These are phyloP conservation scores for Psylliodes chrysocephalus DNA, from an alignment of 2,888 invertebrate species.

Conservation along the genomic window DNA sequence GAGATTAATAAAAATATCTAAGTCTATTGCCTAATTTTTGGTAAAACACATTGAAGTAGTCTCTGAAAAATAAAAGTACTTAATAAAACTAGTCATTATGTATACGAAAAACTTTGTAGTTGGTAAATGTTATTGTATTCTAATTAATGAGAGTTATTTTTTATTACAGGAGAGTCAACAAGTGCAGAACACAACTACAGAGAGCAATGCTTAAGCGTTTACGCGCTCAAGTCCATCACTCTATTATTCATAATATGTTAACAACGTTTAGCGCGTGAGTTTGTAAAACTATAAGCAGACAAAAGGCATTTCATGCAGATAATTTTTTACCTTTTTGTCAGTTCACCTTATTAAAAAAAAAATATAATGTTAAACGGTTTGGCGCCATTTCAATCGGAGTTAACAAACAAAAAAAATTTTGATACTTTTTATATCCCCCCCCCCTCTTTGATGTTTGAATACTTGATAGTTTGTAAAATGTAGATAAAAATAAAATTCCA, in stretches of 20 bases:
- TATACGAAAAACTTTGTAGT: no score
- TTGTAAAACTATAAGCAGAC: constrained; percentile 61
- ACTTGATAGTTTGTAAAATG: constrained; percentile 53
- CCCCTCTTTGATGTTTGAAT: constrained; percentile 61
- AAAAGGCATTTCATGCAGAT: constrained; percentile 63
- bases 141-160: no score
- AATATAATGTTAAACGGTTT: constrained; percentile 41
- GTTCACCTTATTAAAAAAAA: constrained; percentile 27
- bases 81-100: no score
- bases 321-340: constrained; percentile 34
- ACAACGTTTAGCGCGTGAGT: constrained; percentile 65
- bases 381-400: constrained; percentile 51
- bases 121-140: no score
- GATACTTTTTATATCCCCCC: constrained; percentile 62
- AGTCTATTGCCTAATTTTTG: no score
- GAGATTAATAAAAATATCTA: no score
- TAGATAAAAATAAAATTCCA: constrained; percentile 42
- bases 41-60: no score
- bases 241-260: constrained; percentile 59
- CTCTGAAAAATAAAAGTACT: no score
- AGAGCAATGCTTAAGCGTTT: constrained; percentile 69
- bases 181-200: constrained; percentile 71
- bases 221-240: constrained; percentile 56
- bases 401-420: constrained; percentile 53
- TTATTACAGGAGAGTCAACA: constrained; percentile 68